Evolutionary conservation across 2,113 vertebrate genomes (phyloP), one percentile per base, ranked within the genome.

Genomic region (Pomatostomus ruficeps): DNA sequence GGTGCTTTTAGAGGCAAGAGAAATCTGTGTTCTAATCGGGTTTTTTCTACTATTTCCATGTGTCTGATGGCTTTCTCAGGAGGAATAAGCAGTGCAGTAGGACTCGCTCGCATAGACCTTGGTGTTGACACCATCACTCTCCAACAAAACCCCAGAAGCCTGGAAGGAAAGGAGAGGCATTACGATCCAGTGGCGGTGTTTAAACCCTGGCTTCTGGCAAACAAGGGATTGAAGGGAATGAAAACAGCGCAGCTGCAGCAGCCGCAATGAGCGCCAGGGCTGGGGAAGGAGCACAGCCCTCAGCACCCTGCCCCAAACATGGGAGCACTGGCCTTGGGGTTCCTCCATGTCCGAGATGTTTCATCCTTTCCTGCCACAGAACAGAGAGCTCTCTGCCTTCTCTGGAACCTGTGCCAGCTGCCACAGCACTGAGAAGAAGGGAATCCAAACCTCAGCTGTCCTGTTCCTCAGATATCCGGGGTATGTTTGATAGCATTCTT

Each of bases 241-340:
- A 48, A 80, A 68, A 68, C 3, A 61, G 12, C 9, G 9, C 3
- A 40, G 40, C 24, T 54, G 23, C 26, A 77, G 80, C 21, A 31
- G 35, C 14, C 29, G 31, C 36, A 43, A 28, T 0, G 10, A 42
- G 45, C 0, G 2, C 6, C 8, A 10, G 36, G 46, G 40, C 17
- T 59, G 48, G 25, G 36, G 25, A 31, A 21, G 23, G 18, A 23
- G 12, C 3, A 1, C 2, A 29, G 36, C 6, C 28, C 46, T 33
- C 42, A 12, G 58, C 38, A 54, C 25, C 18, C 25, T 59, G n/a
- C 28, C 40, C 51, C 17, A 11, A 8, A 14, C 31, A 33, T 1
- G 12, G 54, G 21, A 66, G 36, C n/a, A 16, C 10, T 15, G 48
- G 6, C 42, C 35, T 11, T 40, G 33, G 25, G 26, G 23, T 7